Evolutionary conservation across 2,888 invertebrate species (phyloP).

Genomic region (Acleris sparsana): DNA sequence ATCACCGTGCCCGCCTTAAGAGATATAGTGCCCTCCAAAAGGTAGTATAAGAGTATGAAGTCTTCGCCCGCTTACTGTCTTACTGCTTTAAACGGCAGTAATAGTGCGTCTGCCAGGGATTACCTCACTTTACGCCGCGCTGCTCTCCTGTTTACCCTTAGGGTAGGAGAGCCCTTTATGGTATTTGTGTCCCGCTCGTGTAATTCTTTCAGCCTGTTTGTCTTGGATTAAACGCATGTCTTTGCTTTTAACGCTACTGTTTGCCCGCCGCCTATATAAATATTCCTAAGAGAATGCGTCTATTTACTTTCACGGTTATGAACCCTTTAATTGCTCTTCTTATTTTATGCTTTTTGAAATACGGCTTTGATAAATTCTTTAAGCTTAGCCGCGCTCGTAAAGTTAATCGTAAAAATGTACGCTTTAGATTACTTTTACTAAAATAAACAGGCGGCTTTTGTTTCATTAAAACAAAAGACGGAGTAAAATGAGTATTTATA

Average conservation of each 20-base stretch:
- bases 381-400: conserved; percentile 65
- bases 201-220: conserved; percentile 79
- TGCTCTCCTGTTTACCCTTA: conserved; percentile 65
- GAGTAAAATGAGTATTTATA: conserved; percentile 11
- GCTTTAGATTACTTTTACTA: conserved; percentile 55
- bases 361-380: conserved; percentile 64
- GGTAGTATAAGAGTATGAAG: too few species aligned
- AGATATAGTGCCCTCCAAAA: conserved; percentile 49
- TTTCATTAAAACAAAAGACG: conserved; percentile 22
- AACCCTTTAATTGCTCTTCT: conserved; percentile 75
- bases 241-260: conserved; percentile 80
- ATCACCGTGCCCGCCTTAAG: conserved; percentile 66
- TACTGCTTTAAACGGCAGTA: too few species aligned
- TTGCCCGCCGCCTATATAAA: conserved; percentile 74
- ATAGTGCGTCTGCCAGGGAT: conserved; percentile 61
- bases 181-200: conserved; percentile 72
- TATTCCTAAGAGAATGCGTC: conserved; percentile 71
- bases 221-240: conserved; percentile 79
- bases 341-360: conserved; percentile 73
- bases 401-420: conserved; percentile 58
- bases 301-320: conserved; percentile 71
- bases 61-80: too few species aligned
- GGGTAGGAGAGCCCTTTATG: conserved; percentile 62
- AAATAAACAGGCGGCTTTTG: conserved; percentile 44
- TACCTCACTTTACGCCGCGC: conserved; percentile 68